Percentiles rank a stretch among this genome's conserved stretches.
Conservation (phyloP, 2,113 vertebrate species). For the Machaerirhynchus nigripectus region DNA sequence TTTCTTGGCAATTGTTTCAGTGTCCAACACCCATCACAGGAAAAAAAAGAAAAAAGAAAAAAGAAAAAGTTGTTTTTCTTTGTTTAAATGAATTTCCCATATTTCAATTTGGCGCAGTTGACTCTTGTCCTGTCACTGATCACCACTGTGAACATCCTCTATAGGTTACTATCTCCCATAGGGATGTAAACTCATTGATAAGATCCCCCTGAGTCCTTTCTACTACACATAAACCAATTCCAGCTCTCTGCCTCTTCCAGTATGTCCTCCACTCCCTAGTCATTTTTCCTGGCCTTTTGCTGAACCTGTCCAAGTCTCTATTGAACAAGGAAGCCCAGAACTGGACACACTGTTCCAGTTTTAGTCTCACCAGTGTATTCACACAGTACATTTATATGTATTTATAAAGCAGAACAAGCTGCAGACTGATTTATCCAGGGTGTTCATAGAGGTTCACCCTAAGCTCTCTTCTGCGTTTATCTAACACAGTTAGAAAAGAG, state of each 20-base stretch:
- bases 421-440: background rate
- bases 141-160: background rate
- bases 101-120: background rate
- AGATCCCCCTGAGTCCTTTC: background rate
- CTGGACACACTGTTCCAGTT: background rate
- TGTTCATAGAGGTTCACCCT: background rate
- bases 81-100: background rate
- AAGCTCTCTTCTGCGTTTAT: background rate
- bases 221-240: background rate
- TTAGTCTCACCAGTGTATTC: background rate
- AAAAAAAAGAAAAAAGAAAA: background rate
- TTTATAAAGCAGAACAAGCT: background rate
- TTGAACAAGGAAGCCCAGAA: background rate
- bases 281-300: background rate
- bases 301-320: background rate
- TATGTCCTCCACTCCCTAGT: background rate
- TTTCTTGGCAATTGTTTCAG: background rate
- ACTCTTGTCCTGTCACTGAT: too few relatives aligned
- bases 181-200: too few relatives aligned
- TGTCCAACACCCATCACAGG: accelerated
- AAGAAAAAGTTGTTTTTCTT: background rate
- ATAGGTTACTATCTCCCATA: background rate
- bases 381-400: background rate
- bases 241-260: background rate
- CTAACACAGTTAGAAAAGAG: background rate